Evolutionary conservation across 1,140 invertebrate species (phyloP).

Genomic region (Bombus pascuorum): DNA sequence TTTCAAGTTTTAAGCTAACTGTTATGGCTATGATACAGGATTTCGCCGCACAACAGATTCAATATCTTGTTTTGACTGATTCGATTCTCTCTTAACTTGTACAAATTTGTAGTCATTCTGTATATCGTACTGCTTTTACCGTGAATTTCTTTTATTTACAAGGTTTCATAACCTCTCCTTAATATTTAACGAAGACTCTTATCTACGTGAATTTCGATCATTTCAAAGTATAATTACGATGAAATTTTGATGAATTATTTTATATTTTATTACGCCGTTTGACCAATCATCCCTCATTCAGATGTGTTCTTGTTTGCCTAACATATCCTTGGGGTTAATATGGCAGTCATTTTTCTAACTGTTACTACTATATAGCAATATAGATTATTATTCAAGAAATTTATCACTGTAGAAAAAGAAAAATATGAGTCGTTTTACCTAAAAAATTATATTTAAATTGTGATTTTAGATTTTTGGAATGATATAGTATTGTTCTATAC

Average conservation of each 20-base stretch:
- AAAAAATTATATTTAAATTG: not conserved
- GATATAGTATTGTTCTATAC: not conserved
- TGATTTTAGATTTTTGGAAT: not conserved
- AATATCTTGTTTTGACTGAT: slow-evolving; percentile 23
- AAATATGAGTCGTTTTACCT: not conserved
- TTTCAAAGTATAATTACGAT: not conserved
- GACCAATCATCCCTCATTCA: slow-evolving; percentile 7
- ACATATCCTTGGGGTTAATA: slow-evolving; percentile 15
- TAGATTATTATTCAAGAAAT: not conserved
- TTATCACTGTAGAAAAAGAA: not conserved
- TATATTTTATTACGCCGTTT: not conserved
- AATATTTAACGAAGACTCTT: not conserved
- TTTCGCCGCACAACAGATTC: slow-evolving; percentile 29
- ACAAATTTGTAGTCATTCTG: not conserved
- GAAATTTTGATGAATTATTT: not conserved
- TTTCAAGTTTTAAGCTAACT: slow-evolving; percentile 50
- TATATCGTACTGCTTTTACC: not conserved
- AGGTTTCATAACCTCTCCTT: slow-evolving; percentile 29
- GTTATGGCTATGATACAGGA: slow-evolving; percentile 38
- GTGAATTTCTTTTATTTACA: slow-evolving; percentile 25
- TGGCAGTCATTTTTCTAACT: slow-evolving; percentile 9
- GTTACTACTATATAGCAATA: not conserved
- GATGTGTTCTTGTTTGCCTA: slow-evolving; percentile 2
- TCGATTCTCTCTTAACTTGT: not conserved
- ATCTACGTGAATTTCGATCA: not conserved